Evolutionary conservation across 2,113 vertebrate genomes (phyloP).

Genomic region (Anguilla japonica): DNA sequence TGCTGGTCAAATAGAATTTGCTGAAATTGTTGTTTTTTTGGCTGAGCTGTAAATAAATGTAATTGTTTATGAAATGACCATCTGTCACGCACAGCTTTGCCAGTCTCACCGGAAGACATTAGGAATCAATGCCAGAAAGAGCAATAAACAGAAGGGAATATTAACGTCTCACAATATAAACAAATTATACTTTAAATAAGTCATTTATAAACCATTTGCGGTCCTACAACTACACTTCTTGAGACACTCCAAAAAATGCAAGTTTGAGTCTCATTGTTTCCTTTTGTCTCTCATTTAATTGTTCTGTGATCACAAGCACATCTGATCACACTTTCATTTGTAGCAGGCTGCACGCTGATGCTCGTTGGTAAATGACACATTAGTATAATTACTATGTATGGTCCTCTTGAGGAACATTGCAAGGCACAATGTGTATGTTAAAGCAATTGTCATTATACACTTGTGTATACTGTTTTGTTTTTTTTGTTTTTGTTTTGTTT

Average conservation of each 20-base stretch:
- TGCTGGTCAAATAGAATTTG: neutral
- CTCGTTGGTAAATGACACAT: neutral
- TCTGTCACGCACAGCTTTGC: slow-evolving; percentile 1
- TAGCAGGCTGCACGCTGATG: no score
- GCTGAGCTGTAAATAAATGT: neutral
- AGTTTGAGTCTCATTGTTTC: neutral
- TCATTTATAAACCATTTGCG: neutral
- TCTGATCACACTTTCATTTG: no score
- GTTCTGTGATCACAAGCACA: neutral
- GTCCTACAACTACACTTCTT: neutral
- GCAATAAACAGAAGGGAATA: neutral
- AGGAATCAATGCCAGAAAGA: neutral
- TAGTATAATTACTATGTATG: neutral
- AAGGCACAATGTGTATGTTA: neutral
- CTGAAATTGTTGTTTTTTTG: neutral
- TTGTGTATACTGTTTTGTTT: neutral
- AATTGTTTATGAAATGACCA: slow-evolving; percentile 2
- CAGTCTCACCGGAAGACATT: neutral
- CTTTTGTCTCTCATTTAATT: neutral
- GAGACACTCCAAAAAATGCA: neutral
- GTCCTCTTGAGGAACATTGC: neutral
- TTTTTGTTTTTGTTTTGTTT: no score
- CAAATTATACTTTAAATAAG: neutral
- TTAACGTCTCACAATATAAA: neutral
- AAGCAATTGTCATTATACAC: neutral